Conservation (phyloP, 2,113 vertebrate species). For the Arothron firmamentum region DNA sequence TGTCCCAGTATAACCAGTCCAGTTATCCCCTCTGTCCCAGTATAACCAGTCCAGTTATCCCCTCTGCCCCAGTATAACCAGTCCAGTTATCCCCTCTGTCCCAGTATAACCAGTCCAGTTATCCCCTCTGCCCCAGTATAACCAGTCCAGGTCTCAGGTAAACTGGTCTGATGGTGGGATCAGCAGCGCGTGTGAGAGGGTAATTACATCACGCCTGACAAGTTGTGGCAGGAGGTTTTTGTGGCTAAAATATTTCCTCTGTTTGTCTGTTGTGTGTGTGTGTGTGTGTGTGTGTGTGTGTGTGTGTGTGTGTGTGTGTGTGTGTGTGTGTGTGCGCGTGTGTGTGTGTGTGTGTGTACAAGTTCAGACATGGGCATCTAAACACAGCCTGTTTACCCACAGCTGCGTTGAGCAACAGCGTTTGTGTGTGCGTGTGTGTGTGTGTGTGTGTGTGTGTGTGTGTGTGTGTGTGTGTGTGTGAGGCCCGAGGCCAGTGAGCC, state of each 20-base stretch:
- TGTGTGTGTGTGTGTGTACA: constrained; percentile 41
- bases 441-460: constrained; percentile 12
- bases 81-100: no score
- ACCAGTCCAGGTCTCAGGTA: background rate
- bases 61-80: no score
- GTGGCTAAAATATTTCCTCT: constrained; percentile 44
- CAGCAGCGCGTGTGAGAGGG: constrained; percentile 22
- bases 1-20: no score
- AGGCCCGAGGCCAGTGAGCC: constrained; percentile 34
- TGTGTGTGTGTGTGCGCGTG: constrained; percentile 18
- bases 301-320: constrained; percentile 31
- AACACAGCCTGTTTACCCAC: constrained; percentile 68
- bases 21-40: no score
- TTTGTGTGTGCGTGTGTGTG: constrained; percentile 26
- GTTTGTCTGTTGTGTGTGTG: constrained; percentile 4
- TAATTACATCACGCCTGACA: constrained; percentile 46
- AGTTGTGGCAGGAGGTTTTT: constrained; percentile 55
- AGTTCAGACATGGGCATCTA: constrained; percentile 67
- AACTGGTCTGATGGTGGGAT: no score
- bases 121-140: constrained; percentile 2
- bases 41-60: no score
- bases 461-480: constrained; percentile 22
- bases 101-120: no score
- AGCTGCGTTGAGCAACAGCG: constrained; percentile 63
- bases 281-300: constrained; percentile 35